Conservation (phyloP, 2,113 vertebrate genomes). For the Anolis sagrei region DNA sequence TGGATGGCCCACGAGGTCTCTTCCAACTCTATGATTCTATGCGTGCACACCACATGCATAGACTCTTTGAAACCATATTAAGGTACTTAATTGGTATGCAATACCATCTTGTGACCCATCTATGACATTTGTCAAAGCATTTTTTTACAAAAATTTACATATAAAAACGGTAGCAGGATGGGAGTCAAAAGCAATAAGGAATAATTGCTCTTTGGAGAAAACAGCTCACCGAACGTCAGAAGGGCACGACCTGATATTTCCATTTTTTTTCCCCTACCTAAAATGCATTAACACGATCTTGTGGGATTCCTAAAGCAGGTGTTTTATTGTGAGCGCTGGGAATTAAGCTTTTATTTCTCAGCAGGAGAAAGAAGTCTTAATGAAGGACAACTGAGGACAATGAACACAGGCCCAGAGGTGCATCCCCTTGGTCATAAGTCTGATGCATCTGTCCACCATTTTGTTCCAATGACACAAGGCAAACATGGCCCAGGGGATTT, state of each 20-base stretch:
- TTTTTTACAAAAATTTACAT: conserved; percentile 61
- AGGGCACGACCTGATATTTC: conserved; percentile 13
- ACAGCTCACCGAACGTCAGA: conserved; percentile 35
- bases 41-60: too few species aligned
- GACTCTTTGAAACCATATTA: neutral
- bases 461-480: neutral
- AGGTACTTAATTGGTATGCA: neutral
- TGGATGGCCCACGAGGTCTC: too few species aligned
- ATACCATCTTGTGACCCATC: conserved; percentile 25
- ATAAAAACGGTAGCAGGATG: conserved; percentile 16
- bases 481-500: neutral
- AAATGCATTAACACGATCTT: neutral
- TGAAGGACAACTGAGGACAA: conserved; percentile 46
- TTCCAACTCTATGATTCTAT: too few species aligned
- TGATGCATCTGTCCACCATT: neutral
- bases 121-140: conserved; percentile 20
- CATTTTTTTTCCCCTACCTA: conserved; percentile 41
- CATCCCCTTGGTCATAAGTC: neutral
- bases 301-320: conserved; percentile 37
- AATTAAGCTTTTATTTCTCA: conserved; percentile 53
- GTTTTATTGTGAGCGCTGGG: conserved; percentile 7
- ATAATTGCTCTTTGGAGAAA: conserved; percentile 38
- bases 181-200: conserved; percentile 35
- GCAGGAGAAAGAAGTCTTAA: conserved; percentile 47
- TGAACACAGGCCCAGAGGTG: conserved; percentile 23